Evolutionary conservation across 92 coral and sea anemone species (phyloP), one percentile per base, ranked within the genome.

Genomic region (Zoanthus solanderi): DNA sequence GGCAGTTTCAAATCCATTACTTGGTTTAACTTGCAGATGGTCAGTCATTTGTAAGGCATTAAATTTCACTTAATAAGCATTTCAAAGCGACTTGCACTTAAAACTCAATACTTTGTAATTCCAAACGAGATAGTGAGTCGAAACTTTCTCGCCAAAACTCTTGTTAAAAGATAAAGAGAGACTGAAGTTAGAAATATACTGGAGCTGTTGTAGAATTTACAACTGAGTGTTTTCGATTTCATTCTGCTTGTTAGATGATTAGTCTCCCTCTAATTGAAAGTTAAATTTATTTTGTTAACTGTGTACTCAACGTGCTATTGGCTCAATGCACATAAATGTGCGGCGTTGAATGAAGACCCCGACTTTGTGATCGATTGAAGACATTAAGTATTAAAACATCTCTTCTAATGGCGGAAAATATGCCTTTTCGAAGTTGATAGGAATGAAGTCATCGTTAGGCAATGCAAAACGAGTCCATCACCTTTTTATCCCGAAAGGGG

Each of bases 401-500:
- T 83, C 72, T 56, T 84, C 61, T 87, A 68, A 67, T 78, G 83
- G 85, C 57, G 85, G 89, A 75, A 60, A 78, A 78, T 52, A 75
- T 16, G 15, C 84, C 86, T 84, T 84, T 91, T 87, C 54, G 37
- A 91, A 72, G 69, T 44, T 88, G 76, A 54, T 67, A 83, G 89
- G 92, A 72, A 91, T 84, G 80, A 88, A 84, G 92, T 68, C 83
- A 72, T 52, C 11, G 28, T 30, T 13, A 57, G 83, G 79, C 85
- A 9, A 91, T 91, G 94, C 89, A 81, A 30, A 45, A 84, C 72
- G 94, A 91, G 84, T 72, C 91, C 63, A 85, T 91, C 66, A 91
- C 94, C 58, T 91, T 91, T 88, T 89, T 91, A 85, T 91, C 94
- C 83, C 87, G 89, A 32, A 88, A 31, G 52, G 94, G 94, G 87